Evolutionary conservation across 2,888 invertebrate species (phyloP).

Genomic region (Sesia apiformis): DNA sequence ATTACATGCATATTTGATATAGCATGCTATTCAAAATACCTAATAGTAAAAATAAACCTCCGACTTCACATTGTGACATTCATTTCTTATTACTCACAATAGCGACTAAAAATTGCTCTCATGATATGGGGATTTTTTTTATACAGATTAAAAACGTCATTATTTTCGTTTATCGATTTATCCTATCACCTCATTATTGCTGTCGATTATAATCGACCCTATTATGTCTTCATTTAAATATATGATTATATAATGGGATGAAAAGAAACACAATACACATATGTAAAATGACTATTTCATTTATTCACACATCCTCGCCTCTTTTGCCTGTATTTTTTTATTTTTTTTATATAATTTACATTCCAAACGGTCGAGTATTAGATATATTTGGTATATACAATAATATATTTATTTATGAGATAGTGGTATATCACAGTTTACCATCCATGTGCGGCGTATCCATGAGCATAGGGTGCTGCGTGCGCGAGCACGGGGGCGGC

Average conservation of each 20-base stretch:
- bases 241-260: not conserved
- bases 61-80: too few relatives aligned
- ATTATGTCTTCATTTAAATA: too few relatives aligned
- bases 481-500: conserved; percentile 26
- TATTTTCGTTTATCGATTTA: too few relatives aligned
- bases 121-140: too few relatives aligned
- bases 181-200: too few relatives aligned
- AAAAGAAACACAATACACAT: conserved; percentile 7
- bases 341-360: conserved; percentile 56
- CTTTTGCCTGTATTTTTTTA: conserved; percentile 41
- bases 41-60: too few relatives aligned
- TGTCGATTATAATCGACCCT: too few relatives aligned
- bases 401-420: conserved; percentile 5
- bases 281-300: conserved; percentile 31
- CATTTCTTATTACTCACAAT: too few relatives aligned
- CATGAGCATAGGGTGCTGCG: conserved; percentile 15
- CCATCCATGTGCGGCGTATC: conserved; percentile 40
- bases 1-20: too few relatives aligned
- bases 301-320: conserved; percentile 70
- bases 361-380: conserved; percentile 60
- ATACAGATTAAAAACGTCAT: too few relatives aligned
- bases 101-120: too few relatives aligned
- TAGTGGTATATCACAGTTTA: conserved; percentile 54
- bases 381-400: conserved; percentile 49
- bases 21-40: too few relatives aligned